Evolutionary conservation across 1,140 invertebrate genomes (phyloP), one percentile per base, ranked within the genome.

Genomic region (Ceratina japonica): DNA sequence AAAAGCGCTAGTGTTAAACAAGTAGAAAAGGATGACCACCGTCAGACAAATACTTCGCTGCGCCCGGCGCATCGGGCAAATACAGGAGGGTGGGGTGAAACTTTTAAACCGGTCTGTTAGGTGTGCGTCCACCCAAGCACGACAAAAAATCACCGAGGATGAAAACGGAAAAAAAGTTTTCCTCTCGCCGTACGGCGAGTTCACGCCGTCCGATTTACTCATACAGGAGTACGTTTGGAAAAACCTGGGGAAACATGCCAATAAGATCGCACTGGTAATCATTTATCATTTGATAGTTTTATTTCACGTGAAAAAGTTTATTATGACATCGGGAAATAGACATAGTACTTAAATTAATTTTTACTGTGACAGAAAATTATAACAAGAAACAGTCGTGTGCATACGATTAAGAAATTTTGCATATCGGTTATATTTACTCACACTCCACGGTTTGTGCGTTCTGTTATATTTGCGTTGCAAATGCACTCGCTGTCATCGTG

Each of bases 221-320:
- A n/a, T 96, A 16, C 91, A 93, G n/a, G 94, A 96, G 62, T 95
- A 93, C 76, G 88, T 96, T 1, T 96, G 95, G 95, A 88, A 93
- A 24, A 93, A 94, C 86, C 82, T 95, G 16, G 93, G 94, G 1
- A 93, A 92, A 87, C 95, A 93, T 93, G 91, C 93, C 0, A 92
- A 95, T 63, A 92, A 93, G 75, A 93, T 93, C 0, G 93, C 94
- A 24, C 80, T 94, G 87, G 95, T 96, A 74, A 82, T 80, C 5
- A n/a, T 20, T 20, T 7, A 24, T 66, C n/a, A 24, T 66, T 8
- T 12, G n/a, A 24, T 75, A 16, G 10, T 27, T 52, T 75, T 56
- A 18, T 65, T 22, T 63, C 59, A 2, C 0, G 31, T 27, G 37
- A 22, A 54, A 16, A n/a, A 54, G 18, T 54, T 54, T 44, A 44